These are phyloP conservation scores for Nineta flava DNA, from an alignment of 2,888 invertebrate genomes.

Conservation along the genomic window DNA sequence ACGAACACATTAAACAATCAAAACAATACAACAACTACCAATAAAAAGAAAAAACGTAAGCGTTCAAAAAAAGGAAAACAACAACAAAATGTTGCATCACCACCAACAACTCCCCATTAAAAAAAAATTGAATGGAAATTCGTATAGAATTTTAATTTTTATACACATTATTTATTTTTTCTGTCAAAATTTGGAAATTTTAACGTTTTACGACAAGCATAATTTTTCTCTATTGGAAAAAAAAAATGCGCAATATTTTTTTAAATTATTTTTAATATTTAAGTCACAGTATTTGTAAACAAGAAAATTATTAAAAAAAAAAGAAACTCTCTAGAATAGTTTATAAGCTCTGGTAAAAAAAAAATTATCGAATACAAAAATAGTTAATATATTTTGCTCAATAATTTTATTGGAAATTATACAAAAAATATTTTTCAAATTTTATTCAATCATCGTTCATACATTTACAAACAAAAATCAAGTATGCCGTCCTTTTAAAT, in stretches of 20 bases:
- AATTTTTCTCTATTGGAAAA: too few species aligned
- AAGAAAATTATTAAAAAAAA: not conserved
- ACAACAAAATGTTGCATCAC: not conserved
- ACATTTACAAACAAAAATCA: too few species aligned
- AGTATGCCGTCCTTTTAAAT: too few species aligned
- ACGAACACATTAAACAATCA: slow-evolving; percentile 36
- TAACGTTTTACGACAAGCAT: not conserved
- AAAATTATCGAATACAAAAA: too few species aligned
- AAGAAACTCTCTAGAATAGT: not conserved
- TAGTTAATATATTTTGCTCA: too few species aligned
- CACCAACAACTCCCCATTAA: not conserved
- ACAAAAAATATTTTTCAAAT: too few species aligned
- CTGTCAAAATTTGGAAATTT: not conserved
- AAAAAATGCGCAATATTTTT: not conserved
- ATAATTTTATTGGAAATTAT: too few species aligned
- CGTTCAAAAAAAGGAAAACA: slow-evolving; percentile 34
- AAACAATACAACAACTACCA: slow-evolving; percentile 27
- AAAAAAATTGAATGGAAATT: too few species aligned
- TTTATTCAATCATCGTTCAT: too few species aligned
- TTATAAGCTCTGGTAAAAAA: too few species aligned
- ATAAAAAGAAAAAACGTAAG: slow-evolving; percentile 34
- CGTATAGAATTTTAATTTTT: not conserved
- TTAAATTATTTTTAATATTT: not conserved
- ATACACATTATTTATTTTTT: not conserved
- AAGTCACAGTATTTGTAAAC: not conserved